Base-by-base conservation (phyloP, 2,888 invertebrate species). In the Antheraea yamamai region DNA sequence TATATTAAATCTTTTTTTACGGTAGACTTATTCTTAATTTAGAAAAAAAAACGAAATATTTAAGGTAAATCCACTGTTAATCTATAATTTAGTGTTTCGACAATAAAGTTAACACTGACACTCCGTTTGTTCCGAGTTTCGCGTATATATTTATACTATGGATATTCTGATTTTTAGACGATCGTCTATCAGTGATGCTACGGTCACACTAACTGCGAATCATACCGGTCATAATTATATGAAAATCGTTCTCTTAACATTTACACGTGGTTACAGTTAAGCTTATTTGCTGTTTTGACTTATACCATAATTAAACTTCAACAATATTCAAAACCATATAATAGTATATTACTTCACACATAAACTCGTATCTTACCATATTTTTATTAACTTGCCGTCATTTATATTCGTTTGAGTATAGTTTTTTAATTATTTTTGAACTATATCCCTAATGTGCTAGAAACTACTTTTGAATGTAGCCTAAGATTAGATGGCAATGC, bases 121-220 rank as follows among this genome's bases (percentile, higher is more conserved):
- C 64, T 30, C 30, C 16, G 64, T 66, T 30, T 66, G 14, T 66
- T 64, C 26, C 64, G 64, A 66, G 16, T 30, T 30, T 30, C 64
- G 64, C 64, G 64, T 20, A 70, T 39, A n/a, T 10, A 70, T 70
- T 8, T n/a, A 70, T 39, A 39, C 39, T 0, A n/a, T 8, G 39
- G 6, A n/a, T 35, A 70, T 39, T 39, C 12, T 12, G 20, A 70
- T 70, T 70, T 14, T n/a, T 39, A 70, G 20, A 39, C 70, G 70
- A 20, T 70, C 39, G 39, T 39, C 10, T 70, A 70, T 39, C 70
- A 23, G n/a, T 70, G 70, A 70, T 39, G 70, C 70, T 39, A 14
- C 39, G 70, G 18, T 39, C 12, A 70, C 12, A 70, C 70, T 70
- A 39, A 70, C 70, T n/a, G 30, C 10, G 39, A 39, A 70, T 10